Evolutionary conservation across 2,797 vertebrate species (phyloP), one percentile per base, ranked within the genome.

Genomic region (Hafferia zeledoni): DNA sequence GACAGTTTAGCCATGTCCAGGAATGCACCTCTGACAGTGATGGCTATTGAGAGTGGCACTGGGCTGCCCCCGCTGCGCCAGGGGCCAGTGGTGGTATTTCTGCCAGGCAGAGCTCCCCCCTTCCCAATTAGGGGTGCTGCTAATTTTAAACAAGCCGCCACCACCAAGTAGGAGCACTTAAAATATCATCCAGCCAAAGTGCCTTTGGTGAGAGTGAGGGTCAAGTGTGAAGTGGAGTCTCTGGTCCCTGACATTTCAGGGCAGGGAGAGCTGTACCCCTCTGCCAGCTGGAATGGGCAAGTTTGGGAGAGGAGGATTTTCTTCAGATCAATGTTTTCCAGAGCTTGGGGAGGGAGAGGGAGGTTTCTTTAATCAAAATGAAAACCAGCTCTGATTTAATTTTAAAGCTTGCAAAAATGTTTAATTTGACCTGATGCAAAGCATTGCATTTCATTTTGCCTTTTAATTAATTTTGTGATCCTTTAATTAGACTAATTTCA

Each of bases 381-480:
- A 84, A 93, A 95, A 70, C 33, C 60, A 83, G 63, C 77, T 92
- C 94, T 72, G 83, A 93, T 96, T 93, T 92, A 4, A 39, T 67
- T 89, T 93, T 76, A 90, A 94, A 94, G 67, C 83, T 59, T 31
- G 52, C 1, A 13, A 60, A 94, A 94, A 87, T 0, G 1, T 76
- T 90, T 93, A 52, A 84, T 87, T 94, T 13, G 31, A 84, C 86
- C 80, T 76, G 88, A 90, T 94, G 92, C 70, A 15, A 93, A 90
- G 46, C 17, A 1, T 56, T 89, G 90, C 77, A 7, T 92, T 95
- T 90, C 52, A 27, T 79, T 93, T 88, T 84, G 86, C 3, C 0
- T 90, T 92, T 89, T 95, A 96, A 96, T 97, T 95, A 95, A 70
- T 93, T 96, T 90, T 95, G 77, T 96, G 93, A 96, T 96, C 90